A percentile compares a stretch with the other conserved stretches of the same genome.
These are phyloP conservation scores for Peromyscus aztecus DNA, from an alignment of 2,797 vertebrate species.

Conservation along the genomic window DNA sequence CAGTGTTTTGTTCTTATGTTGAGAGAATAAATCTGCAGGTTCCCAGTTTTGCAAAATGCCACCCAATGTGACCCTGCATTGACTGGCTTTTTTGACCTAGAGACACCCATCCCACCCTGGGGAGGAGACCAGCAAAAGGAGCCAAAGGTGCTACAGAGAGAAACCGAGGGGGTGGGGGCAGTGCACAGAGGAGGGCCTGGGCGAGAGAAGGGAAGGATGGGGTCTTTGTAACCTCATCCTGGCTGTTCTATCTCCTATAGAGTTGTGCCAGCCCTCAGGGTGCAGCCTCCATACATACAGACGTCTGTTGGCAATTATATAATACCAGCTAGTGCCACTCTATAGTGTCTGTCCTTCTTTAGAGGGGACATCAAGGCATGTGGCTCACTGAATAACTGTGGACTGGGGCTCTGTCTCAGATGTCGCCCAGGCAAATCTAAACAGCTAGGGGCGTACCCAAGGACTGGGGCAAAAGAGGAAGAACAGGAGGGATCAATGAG, in stretches of 20 bases:
- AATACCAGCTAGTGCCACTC: neutral
- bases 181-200: neutral
- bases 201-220: no score
- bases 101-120: neutral
- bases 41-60: neutral
- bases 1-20: neutral
- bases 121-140: neutral
- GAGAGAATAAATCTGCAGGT: neutral
- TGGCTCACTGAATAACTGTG: neutral
- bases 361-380: neutral
- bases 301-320: neutral
- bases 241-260: neutral
- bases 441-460: rapidly evolving
- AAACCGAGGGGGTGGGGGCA: neutral
- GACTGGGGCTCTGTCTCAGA: neutral
- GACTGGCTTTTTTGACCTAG: neutral
- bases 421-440: neutral
- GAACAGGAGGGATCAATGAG: neutral
- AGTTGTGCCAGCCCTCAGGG: neutral
- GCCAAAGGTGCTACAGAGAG: neutral
- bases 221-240: neutral
- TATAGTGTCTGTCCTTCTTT: neutral
- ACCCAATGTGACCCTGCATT: neutral
- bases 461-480: neutral
- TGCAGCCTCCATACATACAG: neutral